phyloP scores from a whole-genome alignment of 2,113 vertebrate species.

The Rhinolophus sinicus region DNA sequence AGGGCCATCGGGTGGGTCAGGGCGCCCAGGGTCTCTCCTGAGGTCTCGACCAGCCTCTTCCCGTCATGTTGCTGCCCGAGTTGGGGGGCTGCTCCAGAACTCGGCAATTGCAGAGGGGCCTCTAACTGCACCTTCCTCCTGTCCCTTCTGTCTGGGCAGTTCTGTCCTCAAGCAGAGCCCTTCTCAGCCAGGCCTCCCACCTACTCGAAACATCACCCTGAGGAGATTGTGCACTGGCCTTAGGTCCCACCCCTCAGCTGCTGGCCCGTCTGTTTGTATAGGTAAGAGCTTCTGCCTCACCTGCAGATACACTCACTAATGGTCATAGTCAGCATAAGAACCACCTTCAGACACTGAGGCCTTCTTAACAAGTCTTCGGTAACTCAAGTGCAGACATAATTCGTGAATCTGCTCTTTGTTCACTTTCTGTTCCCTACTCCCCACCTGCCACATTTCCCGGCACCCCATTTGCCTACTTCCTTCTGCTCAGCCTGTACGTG shows the following conservation, averaged over 20 bases:
- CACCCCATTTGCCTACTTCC: not conserved
- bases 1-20: not conserved
- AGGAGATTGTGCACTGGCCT: not conserved
- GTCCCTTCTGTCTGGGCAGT: not conserved
- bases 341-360: not conserved
- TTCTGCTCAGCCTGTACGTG: not conserved
- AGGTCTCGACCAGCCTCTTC: not conserved
- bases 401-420: not conserved
- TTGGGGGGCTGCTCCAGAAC: not conserved
- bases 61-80: fast-evolving
- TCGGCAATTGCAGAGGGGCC: not conserved
- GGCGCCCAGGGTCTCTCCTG: fast-evolving
- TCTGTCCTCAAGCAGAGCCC: not conserved
- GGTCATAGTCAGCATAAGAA: not conserved
- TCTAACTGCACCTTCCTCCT: not conserved
- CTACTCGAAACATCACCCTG: not conserved
- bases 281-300: not conserved
- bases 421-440: not conserved
- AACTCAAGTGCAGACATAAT: not conserved
- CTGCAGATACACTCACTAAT: not conserved
- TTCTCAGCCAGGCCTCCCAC: not conserved
- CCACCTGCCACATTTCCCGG: not conserved
- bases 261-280: not conserved
- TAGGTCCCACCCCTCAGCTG: not conserved
- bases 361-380: not conserved